phyloP scores from a whole-genome alignment of 2,888 invertebrate genomes.

The Lepidocyrtoides sp. region DNA sequence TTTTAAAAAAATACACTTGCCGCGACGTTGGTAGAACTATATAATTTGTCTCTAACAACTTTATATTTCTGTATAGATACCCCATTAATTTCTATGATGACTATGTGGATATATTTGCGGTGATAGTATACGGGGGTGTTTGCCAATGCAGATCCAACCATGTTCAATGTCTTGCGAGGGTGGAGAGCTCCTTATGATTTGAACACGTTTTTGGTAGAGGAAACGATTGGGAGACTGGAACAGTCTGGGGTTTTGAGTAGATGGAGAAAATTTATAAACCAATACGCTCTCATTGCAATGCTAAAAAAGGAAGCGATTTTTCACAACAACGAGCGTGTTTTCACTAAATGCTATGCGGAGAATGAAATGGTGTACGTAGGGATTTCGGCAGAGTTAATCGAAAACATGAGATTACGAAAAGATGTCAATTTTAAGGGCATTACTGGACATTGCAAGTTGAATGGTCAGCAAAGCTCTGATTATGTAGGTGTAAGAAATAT shows the following conservation, averaged over 20 bases:
- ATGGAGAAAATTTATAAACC: background rate
- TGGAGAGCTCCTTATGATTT: background rate
- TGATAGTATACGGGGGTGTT: background rate
- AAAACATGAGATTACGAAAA: constrained; percentile 1
- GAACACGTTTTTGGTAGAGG: background rate
- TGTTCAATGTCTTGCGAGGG: background rate
- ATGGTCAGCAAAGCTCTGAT: too few relatives aligned
- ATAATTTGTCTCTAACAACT: too few relatives aligned
- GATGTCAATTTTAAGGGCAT: too few relatives aligned
- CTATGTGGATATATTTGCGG: background rate
- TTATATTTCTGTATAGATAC: background rate
- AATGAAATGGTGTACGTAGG: too few relatives aligned
- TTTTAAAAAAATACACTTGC: too few relatives aligned
- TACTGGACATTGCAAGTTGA: too few relatives aligned
- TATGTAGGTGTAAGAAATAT: too few relatives aligned
- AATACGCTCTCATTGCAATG: background rate
- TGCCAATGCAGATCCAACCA: background rate
- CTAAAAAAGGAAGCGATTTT: background rate
- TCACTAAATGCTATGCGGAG: too few relatives aligned
- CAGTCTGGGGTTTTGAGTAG: background rate
- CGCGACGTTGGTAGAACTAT: too few relatives aligned
- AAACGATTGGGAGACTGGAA: background rate
- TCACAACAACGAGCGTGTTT: background rate
- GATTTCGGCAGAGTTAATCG: background rate
- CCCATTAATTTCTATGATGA: background rate